These are phyloP conservation scores for Sturnus vulgaris DNA, from an alignment of 2,113 vertebrate genomes.

Conservation along the genomic window DNA sequence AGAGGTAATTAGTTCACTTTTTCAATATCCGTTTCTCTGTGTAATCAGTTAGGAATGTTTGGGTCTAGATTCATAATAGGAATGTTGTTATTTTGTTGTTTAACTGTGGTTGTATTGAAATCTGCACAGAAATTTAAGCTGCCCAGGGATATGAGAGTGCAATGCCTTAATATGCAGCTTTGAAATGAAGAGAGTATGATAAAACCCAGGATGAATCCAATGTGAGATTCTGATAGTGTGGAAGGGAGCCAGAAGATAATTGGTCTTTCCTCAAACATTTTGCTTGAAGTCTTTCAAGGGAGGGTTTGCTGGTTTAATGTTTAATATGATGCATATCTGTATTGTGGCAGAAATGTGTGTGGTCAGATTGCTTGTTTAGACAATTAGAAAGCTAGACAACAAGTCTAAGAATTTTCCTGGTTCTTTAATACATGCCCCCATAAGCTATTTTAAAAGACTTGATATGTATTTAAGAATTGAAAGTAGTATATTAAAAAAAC, in stretches of 20 bases:
- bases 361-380: neutral
- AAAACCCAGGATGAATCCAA: neutral
- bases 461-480: neutral
- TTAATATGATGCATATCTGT: neutral
- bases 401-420: neutral
- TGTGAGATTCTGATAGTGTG: neutral
- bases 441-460: neutral
- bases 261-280: neutral
- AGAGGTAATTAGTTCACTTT: conserved; percentile 80
- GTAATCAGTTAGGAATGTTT: conserved; percentile 5
- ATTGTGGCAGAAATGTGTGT: neutral
- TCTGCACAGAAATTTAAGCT: neutral
- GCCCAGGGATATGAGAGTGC: neutral
- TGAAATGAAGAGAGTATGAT: neutral
- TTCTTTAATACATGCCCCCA: neutral
- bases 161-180: neutral
- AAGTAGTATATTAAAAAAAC: neutral
- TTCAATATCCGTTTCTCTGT: conserved; percentile 37
- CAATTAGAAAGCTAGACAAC: neutral
- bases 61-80: neutral
- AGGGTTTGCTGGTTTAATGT: neutral
- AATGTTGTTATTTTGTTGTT: conserved; percentile 5
- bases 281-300: neutral
- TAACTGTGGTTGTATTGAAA: neutral
- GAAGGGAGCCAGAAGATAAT: neutral